Conservation (phyloP, 1,140 invertebrate species). For the Maconellicoccus hirsutus region DNA sequence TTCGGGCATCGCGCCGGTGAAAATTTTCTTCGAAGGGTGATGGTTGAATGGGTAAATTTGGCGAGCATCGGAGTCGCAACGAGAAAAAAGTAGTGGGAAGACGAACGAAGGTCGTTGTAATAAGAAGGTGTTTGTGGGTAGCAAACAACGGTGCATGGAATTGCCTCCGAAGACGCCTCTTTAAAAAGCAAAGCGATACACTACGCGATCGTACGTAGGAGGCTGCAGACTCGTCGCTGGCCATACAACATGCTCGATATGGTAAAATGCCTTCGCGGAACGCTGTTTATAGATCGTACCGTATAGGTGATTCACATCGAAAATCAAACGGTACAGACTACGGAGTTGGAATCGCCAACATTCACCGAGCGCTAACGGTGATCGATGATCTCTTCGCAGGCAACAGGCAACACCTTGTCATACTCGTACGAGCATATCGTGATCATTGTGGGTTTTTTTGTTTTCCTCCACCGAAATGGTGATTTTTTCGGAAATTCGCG, state of each 20-base stretch:
- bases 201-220: neutral
- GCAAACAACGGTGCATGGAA: constrained; percentile 14
- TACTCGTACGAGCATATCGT: too few relatives aligned
- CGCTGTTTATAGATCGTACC: neutral
- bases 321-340: too few relatives aligned
- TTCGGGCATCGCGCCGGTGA: too few relatives aligned
- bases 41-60: neutral
- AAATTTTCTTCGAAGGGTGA: too few relatives aligned
- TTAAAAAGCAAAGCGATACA: neutral
- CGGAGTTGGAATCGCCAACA: too few relatives aligned
- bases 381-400: too few relatives aligned
- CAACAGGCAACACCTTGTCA: too few relatives aligned
- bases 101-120: constrained; percentile 5
- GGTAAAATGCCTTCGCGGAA: constrained; percentile 13
- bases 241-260: constrained; percentile 2
- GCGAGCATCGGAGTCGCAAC: neutral
- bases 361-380: too few relatives aligned
- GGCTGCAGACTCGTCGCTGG: neutral
- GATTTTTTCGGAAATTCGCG: too few relatives aligned
- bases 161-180: neutral
- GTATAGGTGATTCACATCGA: neutral
- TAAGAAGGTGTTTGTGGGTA: constrained; percentile 20
- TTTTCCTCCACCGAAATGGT: too few relatives aligned
- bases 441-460: too few relatives aligned
- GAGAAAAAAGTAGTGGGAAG: constrained; percentile 2